Evolutionary conservation across 2,888 invertebrate species (phyloP).

Genomic region (Arrhopalites spinosus): DNA sequence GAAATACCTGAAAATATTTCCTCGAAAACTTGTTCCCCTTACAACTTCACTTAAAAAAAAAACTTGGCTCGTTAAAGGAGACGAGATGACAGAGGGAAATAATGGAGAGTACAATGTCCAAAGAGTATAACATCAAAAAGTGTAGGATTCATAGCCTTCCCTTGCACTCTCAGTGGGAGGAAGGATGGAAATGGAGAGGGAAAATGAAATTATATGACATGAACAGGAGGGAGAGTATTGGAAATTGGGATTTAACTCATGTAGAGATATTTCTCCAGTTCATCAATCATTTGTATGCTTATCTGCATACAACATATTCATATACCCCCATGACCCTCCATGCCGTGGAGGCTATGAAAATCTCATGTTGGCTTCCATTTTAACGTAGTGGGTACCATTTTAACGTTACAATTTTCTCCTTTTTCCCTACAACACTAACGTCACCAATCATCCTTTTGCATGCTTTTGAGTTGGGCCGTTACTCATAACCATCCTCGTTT

Average conservation of each 20-base stretch:
- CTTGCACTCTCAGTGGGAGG: too few species aligned
- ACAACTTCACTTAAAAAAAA: too few species aligned
- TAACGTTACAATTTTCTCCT: not conserved
- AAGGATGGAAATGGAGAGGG: not conserved
- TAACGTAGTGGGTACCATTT: too few species aligned
- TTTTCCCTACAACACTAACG: not conserved
- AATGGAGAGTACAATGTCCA: too few species aligned
- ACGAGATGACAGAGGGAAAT: too few species aligned
- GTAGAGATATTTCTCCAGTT: constrained; percentile 9
- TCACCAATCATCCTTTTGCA: not conserved
- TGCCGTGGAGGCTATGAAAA: not conserved
- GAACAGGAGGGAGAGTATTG: constrained; percentile 8
- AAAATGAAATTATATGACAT: constrained; percentile 18
- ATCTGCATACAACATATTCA: not conserved
- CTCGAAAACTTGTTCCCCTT: too few species aligned
- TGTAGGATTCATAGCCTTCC: too few species aligned
- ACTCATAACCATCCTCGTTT: not conserved
- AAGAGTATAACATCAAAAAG: too few species aligned
- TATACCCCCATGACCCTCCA: not conserved
- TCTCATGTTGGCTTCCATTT: too few species aligned
- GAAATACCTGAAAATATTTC: too few species aligned
- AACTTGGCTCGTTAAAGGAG: too few species aligned
- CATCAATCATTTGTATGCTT: constrained; percentile 27
- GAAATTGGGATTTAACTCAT: constrained; percentile 19
- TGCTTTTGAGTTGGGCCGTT: not conserved